Percentiles rank a stretch among this genome's conserved stretches.
Evolutionary conservation across 2,113 vertebrate genomes (phyloP).

Genomic region (Agapornis roseicollis): DNA sequence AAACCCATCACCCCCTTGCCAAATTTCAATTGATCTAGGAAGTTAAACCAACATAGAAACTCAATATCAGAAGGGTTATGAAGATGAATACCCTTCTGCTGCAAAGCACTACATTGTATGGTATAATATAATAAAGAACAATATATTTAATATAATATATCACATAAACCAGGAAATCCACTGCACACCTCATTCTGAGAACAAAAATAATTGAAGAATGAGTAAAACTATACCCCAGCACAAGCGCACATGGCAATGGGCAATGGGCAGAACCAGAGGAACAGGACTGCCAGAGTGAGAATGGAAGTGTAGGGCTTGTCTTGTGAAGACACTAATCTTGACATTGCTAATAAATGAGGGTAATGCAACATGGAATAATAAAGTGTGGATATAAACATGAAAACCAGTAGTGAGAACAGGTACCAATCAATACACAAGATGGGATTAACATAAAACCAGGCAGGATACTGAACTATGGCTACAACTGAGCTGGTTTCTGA

Average conservation of each 20-base stretch:
- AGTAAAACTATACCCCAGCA: neutral
- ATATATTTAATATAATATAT: neutral
- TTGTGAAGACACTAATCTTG: neutral
- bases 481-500: neutral
- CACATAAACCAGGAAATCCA: neutral
- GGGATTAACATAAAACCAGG: neutral
- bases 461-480: neutral
- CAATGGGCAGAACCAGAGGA: neutral
- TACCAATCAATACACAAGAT: neutral
- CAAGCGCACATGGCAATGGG: rapidly evolving
- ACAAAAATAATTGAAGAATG: neutral
- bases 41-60: neutral
- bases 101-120: neutral
- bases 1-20: neutral
- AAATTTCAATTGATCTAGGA: neutral
- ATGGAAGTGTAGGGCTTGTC: neutral
- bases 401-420: neutral
- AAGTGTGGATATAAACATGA: neutral
- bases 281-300: neutral
- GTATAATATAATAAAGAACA: neutral
- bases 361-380: neutral
- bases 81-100: neutral
- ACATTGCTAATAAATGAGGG: neutral
- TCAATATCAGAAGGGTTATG: neutral
- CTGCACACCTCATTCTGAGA: neutral